Base-by-base conservation (phyloP, 2,113 vertebrate species). In the Siniperca chuatsi region DNA sequence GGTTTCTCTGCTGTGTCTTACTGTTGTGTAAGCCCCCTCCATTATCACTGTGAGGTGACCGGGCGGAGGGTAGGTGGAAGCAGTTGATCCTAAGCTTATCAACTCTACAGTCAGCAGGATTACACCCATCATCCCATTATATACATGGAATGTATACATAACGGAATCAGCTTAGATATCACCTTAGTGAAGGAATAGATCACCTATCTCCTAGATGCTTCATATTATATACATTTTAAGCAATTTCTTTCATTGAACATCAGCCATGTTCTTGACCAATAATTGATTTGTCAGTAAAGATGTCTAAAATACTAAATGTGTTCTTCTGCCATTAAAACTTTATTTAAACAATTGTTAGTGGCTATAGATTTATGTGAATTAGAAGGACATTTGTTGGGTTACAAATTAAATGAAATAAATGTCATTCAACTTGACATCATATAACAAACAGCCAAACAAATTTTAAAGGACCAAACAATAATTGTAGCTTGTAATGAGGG, bases 21-120 rank as follows among this genome's bases (percentile, higher is more conserved):
- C 55, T 77, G 81, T 92, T 87, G 82, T 89, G 76, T 94, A 95
- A 94, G 89, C 87, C 85, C 89, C 89, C 81, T 84, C 86, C 44
- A 81, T 93, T 94, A 93, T 91, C 93, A 92, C 89, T 94, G 93
- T 88, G 89, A 94, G 93, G 93, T 95, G 93, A 96, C 94, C 88
- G 88, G 87, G 87, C 68, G 46, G 84, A 77, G 82, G 89, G 86
- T 79, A 83, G 91, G 54, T 91, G 85, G 79, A 92, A 87, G 75
- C 83, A 78, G 82, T 91, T 93, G 92, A 93, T 81, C 72, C 91
- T 92, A 94, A 95, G 93, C 95, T 94, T 87, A 93, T 93, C 87
- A 93, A 90, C 92, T 91, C 93, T 94, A 90, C 92, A 87, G 83
- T 95, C 95, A 96, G 94, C 95, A 94, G 92, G 94, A 94, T 95